phyloP scores from a whole-genome alignment of 2,797 vertebrate species.

The Halcyon smyrnensis region DNA sequence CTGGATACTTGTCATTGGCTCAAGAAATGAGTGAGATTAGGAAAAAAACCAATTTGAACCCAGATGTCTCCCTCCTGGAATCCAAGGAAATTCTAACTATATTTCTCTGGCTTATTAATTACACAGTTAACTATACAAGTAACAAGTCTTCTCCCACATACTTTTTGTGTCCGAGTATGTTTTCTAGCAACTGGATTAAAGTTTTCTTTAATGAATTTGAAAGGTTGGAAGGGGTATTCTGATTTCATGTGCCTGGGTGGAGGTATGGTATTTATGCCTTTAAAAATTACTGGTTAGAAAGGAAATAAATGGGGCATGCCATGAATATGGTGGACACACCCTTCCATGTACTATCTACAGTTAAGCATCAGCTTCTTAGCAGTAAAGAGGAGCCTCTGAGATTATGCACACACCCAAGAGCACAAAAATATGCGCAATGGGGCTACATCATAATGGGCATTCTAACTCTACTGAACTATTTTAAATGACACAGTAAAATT shows the following conservation, averaged over 20 bases:
- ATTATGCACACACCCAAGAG: not conserved
- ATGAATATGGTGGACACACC: not conserved
- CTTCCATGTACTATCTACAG: not conserved
- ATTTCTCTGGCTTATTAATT: not conserved
- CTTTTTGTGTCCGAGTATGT: not conserved
- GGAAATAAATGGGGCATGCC: not conserved
- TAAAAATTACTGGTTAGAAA: not conserved
- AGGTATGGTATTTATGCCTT: not conserved
- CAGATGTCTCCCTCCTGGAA: not conserved
- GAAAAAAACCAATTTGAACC: constrained; percentile 1
- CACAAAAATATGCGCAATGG: not conserved
- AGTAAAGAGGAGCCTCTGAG: not conserved
- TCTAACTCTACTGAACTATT: not conserved
- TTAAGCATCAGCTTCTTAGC: not conserved
- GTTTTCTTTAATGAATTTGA: not conserved
- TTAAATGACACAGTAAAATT: constrained; percentile 5
- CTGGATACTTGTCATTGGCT: not conserved
- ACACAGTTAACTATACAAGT: not conserved
- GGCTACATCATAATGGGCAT: not conserved
- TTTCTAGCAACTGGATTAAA: not conserved
- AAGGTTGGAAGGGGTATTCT: not conserved
- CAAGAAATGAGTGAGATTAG: not conserved
- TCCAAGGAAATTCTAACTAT: not conserved
- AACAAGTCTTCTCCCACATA: not conserved
- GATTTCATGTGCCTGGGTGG: not conserved